Evolutionary conservation across 2,888 invertebrate genomes (phyloP), one percentile per base, ranked within the genome.

Genomic region (Scaptomyza parva): DNA sequence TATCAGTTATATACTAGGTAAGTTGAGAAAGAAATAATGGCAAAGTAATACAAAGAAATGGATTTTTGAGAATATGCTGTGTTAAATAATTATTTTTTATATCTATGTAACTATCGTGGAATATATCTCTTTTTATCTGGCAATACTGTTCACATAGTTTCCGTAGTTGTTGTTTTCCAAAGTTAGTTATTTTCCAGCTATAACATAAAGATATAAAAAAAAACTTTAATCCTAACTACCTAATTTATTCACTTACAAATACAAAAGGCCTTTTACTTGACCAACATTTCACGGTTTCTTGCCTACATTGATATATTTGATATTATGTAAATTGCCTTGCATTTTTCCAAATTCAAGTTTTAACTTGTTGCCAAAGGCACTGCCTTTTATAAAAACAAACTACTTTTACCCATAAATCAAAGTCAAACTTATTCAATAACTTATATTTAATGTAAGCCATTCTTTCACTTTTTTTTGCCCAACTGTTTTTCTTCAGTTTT

Each of bases 1-100:
- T 89, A 70, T 68, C 81, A 83, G 4, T 40, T 89, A 3, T 82
- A 73, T 53, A 83, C 88, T 11, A 78, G 75, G 89, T 88, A 44
- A 84, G 88, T 61, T 8, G 4, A 18, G 2, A 7, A 14, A 12
- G n/a, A 18, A 3, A 14, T 11, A 4, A 9, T 24, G 12, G 6
- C 11, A 7, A 12, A 8, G 18, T 28, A 8, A 28, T 17, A n/a
- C n/a, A 0, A 11, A 26, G 2, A 17, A 44, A 26, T 6, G 0
- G 2, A 3, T 11, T 26, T 11, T 17, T 0, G 9, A 1, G 22
- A 0, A 24, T 9, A 9, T n/a, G 12, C 2, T 6, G 12, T 20
- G 20, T 1, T 41, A 11, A 14, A 24, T 43, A 9, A 9, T 35
- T 2, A 6, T n/a, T n/a, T n/a, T n/a, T n/a, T n/a, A n/a, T n/a